These are phyloP conservation scores for Campopleginae sp. DNA, from an alignment of 2,888 invertebrate species.

Conservation along the genomic window DNA sequence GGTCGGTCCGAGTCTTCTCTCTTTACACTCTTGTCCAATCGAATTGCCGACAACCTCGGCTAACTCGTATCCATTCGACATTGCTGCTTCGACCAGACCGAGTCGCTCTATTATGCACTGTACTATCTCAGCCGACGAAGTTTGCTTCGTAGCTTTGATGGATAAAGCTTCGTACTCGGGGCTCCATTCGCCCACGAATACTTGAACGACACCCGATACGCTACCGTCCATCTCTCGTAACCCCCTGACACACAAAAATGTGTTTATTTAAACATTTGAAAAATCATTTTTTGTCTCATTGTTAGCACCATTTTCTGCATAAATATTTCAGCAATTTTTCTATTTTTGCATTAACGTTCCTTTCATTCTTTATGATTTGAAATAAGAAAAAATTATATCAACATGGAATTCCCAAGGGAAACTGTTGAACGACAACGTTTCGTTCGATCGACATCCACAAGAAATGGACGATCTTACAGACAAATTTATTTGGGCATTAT, in stretches of 20 bases:
- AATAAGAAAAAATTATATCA: too few species aligned
- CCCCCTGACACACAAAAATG: slow-evolving; percentile 61
- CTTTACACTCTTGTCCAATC: slow-evolving; percentile 96
- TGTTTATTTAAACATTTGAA: neutral
- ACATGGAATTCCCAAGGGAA: too few species aligned
- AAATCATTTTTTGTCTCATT: neutral
- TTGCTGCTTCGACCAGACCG: slow-evolving; percentile 86
- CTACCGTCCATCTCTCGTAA: slow-evolving; percentile 81
- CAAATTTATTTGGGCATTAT: neutral
- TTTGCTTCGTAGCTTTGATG: slow-evolving; percentile 96
- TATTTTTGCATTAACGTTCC: neutral
- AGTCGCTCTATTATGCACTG: slow-evolving; percentile 93
- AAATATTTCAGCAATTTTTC: neutral
- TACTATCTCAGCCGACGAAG: slow-evolving; percentile 96
- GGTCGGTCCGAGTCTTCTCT: slow-evolving; percentile 92
- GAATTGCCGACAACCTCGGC: slow-evolving; percentile 95
- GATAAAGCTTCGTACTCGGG: slow-evolving; percentile 95
- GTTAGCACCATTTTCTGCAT: neutral
- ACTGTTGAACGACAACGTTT: too few species aligned
- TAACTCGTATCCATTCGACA: slow-evolving; percentile 89
- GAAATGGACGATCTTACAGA: neutral
- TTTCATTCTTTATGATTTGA: neutral
- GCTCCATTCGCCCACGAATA: slow-evolving; percentile 95
- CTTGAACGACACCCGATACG: slow-evolving; percentile 86
- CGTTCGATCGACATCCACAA: neutral